Evolutionary conservation across 2,113 vertebrate genomes (phyloP).

Genomic region (Phalacrocorax carbo): DNA sequence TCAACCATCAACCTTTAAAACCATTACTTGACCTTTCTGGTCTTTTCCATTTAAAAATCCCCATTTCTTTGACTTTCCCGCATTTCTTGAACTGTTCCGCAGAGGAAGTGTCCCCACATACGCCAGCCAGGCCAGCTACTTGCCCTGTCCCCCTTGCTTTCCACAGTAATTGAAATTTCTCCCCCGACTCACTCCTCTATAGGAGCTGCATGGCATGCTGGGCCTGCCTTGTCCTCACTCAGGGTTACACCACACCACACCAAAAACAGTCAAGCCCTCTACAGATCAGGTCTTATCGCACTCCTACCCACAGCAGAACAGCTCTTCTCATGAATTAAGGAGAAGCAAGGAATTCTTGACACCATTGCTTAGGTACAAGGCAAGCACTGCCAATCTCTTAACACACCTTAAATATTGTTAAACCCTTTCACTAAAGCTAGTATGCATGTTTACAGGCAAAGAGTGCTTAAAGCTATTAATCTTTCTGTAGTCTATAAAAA

Average conservation of each 20-base stretch:
- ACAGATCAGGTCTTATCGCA: not conserved
- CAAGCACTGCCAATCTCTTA: not conserved
- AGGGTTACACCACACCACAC: not conserved
- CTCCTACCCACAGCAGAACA: not conserved
- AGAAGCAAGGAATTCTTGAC: not conserved
- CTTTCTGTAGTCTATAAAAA: not conserved
- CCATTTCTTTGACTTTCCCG: not conserved
- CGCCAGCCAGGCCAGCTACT: rapidly evolving
- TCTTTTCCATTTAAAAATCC: not conserved
- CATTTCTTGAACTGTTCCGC: rapidly evolving
- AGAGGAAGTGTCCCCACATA: rapidly evolving
- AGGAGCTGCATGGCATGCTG: not conserved
- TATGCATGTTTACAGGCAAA: not conserved
- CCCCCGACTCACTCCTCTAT: not conserved
- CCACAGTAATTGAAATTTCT: not conserved
- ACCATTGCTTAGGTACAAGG: not conserved
- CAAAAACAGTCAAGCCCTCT: not conserved
- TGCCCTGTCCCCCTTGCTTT: not conserved
- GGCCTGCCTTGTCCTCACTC: not conserved
- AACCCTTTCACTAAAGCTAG: not conserved
- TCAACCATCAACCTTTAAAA: not conserved
- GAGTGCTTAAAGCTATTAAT: not conserved
- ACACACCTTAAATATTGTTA: not conserved
- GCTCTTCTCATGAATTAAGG: not conserved
- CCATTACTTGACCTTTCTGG: not conserved